These are phyloP conservation scores for Molothrus aeneus DNA, from an alignment of 2,797 vertebrate species.

Conservation along the genomic window DNA sequence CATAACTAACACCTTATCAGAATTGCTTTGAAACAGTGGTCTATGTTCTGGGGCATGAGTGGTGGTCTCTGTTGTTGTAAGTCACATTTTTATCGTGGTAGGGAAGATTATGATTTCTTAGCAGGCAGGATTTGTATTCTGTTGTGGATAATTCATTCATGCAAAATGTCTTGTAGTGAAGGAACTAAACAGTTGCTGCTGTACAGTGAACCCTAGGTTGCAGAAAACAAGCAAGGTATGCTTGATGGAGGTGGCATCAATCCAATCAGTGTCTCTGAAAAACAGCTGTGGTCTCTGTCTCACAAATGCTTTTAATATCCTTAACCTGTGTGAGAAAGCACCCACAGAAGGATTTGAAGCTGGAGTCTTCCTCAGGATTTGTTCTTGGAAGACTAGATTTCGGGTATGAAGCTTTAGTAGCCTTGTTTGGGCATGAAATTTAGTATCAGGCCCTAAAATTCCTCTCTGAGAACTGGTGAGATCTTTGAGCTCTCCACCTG, in stretches of 20 bases:
- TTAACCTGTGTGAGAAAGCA: not conserved
- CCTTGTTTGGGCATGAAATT: not conserved
- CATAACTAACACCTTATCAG: not conserved
- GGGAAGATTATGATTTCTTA: not conserved
- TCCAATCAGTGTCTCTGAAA: not conserved
- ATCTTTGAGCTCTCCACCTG: not conserved
- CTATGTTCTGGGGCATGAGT: not conserved
- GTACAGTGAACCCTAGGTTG: not conserved
- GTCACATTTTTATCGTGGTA: not conserved
- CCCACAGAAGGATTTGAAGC: not conserved
- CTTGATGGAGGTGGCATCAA: not conserved
- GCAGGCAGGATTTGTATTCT: not conserved
- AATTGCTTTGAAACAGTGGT: not conserved
- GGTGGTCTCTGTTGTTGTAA: not conserved
- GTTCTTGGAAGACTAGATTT: not conserved
- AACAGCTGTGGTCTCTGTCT: not conserved
- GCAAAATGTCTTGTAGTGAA: not conserved
- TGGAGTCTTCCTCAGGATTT: not conserved
- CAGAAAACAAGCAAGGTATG: not conserved
- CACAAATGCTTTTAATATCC: not conserved
- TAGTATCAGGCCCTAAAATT: not conserved
- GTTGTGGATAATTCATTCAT: not conserved
- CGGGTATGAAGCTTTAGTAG: not conserved
- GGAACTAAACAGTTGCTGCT: not conserved
- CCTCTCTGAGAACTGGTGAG: not conserved